Evolutionary conservation across 2,797 vertebrate genomes (phyloP), one percentile per base, ranked within the genome.

Genomic region (Enteromius paludinosus): DNA sequence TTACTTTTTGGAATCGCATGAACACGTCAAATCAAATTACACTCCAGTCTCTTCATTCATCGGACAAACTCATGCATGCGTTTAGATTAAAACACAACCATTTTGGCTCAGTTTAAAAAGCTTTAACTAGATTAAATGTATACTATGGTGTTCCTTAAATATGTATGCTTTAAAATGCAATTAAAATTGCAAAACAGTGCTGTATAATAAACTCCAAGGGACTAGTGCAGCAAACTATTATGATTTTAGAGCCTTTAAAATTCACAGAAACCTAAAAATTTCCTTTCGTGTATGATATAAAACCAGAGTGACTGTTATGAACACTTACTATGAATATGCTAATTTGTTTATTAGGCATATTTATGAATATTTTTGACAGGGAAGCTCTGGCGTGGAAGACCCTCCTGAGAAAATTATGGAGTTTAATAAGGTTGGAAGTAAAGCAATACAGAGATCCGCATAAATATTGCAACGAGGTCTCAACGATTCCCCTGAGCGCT

Each of bases 401-500:
- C 79, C 81, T 87, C 80, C 64, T 68, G 81, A 87, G 84, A 79
- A 87, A 86, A 83, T 81, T 75, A 86, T 85, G 56, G 70, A 35
- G 56, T 87, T 87, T 87, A 86, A 90, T 88, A 86, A 87, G 84
- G 80, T 81, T 74, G 84, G 87, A 84, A 84, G 84, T 79, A 81
- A 87, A 75, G 74, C 86, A 88, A 84, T 87, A 89, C 88, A 93
- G 90, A 90, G 90, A 89, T 84, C 83, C 82, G 90, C 91, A 94
- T 95, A 91, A 93, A 94, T 94, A 93, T 93, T 94, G 89, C 86
- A 94, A 90, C 88, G 89, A 88, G 86, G 91, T 93, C 86, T 93
- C 91, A 92, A 92, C 88, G 89, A 93, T 93, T 86, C 94, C 93
- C 93, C 68, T 79, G 93, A 93, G 93, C 89, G 88, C 87, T 90